Conservation (phyloP, 1,140 invertebrate species). For the Tribolium madens region DNA sequence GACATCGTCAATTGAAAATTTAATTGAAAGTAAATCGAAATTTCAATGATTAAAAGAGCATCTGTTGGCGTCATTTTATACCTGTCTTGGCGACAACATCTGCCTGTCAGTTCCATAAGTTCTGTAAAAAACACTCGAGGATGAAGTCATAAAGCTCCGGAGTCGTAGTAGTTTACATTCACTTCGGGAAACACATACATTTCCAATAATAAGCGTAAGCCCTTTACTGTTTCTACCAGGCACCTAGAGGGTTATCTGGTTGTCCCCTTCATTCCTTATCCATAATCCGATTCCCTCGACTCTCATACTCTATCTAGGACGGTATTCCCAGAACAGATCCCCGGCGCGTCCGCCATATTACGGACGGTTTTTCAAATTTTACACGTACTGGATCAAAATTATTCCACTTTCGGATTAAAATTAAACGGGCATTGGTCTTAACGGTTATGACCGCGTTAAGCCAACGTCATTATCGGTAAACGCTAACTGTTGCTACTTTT, state of each 20-base stretch:
- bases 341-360: slow-evolving; percentile 5
- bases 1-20: slow-evolving; percentile 1
- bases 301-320: slow-evolving; percentile 25
- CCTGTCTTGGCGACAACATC: slow-evolving; percentile 6
- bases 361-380: slow-evolving; percentile 1
- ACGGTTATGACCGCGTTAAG: slow-evolving; percentile 20
- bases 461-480: slow-evolving; percentile 26
- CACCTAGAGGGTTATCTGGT: slow-evolving; percentile 49
- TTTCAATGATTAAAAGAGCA: slow-evolving; percentile 6
- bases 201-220: slow-evolving; percentile 47
- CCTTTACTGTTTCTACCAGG: slow-evolving; percentile 45
- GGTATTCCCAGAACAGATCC: neutral
- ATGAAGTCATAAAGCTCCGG: slow-evolving; percentile 20
- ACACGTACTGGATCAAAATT: neutral
- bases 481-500: slow-evolving; percentile 12
- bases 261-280: slow-evolving; percentile 49
- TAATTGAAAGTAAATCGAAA: slow-evolving; percentile 17
- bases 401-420: slow-evolving; percentile 25
- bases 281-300: slow-evolving; percentile 46
- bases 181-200: slow-evolving; percentile 41
- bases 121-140: slow-evolving; percentile 2
- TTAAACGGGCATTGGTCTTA: slow-evolving; percentile 9
- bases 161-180: slow-evolving; percentile 37
- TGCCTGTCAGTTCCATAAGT: slow-evolving; percentile 13
- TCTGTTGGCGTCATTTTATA: slow-evolving; percentile 2